These are phyloP conservation scores for Heliconius melpomene DNA, from an alignment of 1,140 invertebrate species.

Conservation along the genomic window DNA sequence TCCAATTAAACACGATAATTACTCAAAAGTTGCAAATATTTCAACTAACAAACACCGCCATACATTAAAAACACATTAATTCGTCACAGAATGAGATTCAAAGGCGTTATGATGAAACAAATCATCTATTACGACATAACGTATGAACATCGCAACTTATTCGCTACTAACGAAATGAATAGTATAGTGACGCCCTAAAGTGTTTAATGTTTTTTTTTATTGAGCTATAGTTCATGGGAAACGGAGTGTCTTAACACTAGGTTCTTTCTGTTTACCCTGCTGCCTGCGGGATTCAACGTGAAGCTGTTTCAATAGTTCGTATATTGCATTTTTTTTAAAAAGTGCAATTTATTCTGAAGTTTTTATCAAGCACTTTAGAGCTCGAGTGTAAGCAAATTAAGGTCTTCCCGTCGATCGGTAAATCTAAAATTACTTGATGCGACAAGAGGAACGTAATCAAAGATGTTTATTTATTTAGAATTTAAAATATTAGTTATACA, in stretches of 20 bases:
- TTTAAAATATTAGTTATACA: too few relatives aligned
- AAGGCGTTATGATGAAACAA: conserved; percentile 4
- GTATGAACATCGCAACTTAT: not conserved
- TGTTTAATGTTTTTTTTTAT: not conserved
- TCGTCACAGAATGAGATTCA: not conserved
- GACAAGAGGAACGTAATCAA: too few relatives aligned
- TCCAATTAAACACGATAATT: not conserved
- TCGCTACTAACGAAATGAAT: not conserved
- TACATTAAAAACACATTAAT: not conserved
- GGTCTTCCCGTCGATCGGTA: not conserved
- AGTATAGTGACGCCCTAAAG: not conserved
- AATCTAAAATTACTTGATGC: not conserved
- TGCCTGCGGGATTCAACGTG: too few relatives aligned
- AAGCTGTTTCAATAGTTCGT: too few relatives aligned
- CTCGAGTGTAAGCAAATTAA: not conserved
- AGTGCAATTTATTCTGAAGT: too few relatives aligned
- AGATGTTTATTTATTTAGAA: too few relatives aligned
- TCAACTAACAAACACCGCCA: not conserved
- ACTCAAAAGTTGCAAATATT: not conserved
- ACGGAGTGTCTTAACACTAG: too few relatives aligned
- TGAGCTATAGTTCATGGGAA: too few relatives aligned
- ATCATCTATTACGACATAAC: not conserved
- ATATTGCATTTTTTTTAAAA: not conserved
- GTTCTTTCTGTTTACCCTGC: too few relatives aligned
- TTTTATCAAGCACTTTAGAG: not conserved